phyloP scores from a whole-genome alignment of 2,113 vertebrate species.

The Nestor notabilis region DNA sequence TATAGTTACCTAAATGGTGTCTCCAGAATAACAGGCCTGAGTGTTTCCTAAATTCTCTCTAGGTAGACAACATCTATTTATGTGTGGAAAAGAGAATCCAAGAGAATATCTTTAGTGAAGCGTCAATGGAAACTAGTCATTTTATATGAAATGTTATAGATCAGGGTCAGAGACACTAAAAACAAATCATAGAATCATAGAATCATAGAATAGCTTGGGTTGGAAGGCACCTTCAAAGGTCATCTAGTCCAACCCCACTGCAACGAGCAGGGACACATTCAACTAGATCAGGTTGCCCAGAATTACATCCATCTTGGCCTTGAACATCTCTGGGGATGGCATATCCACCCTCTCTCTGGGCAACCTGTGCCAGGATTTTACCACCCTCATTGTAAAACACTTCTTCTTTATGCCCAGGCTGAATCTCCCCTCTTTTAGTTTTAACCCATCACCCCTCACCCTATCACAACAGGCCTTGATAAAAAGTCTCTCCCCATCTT shows the following conservation, averaged over 20 bases:
- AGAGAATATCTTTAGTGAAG: neutral
- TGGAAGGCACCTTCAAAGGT: neutral
- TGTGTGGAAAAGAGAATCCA: neutral
- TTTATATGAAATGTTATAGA: neutral
- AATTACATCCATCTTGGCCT: no score
- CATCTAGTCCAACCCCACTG: neutral
- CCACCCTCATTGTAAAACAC: no score
- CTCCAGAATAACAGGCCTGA: neutral
- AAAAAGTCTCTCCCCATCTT: no score
- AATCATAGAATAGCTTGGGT: neutral
- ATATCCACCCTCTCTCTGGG: no score
- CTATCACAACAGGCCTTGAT: no score
- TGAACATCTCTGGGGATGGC: no score
- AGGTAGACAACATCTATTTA: neutral
- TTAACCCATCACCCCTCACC: no score
- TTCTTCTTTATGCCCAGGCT: no score
- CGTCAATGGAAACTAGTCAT: neutral
- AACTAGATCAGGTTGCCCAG: neutral
- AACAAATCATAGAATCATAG: fast-evolving
- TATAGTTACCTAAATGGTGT: neutral
- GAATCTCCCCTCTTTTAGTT: no score
- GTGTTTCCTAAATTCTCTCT: neutral
- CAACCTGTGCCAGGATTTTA: no score
- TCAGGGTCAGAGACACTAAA: neutral
- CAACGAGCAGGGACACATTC: neutral